A percentile compares a stretch with the other conserved stretches of the same genome.
Evolutionary conservation across 2,113 vertebrate genomes (phyloP).

Genomic region (Setophaga coronata): DNA sequence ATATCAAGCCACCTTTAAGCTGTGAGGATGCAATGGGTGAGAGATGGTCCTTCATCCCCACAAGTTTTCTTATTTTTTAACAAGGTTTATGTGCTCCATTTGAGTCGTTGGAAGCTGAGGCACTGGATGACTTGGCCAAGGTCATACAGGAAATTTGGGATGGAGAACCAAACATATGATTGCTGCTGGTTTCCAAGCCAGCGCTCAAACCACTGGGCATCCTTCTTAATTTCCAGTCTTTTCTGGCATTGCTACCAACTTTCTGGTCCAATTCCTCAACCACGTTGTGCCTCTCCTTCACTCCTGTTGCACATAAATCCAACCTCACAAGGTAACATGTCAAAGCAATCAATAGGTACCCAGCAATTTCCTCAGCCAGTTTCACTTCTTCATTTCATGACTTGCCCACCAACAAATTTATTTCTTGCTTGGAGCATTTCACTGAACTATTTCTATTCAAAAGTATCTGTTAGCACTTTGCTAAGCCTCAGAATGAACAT

Average conservation of each 20-base stretch:
- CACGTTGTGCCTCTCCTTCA: not conserved
- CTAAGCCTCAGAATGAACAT: conserved; percentile 18
- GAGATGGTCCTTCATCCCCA: not conserved
- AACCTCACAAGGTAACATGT: not conserved
- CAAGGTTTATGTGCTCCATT: not conserved
- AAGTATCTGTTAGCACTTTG: conserved; percentile 45
- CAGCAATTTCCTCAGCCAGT: not conserved
- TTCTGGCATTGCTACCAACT: not conserved
- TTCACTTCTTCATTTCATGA: conserved; percentile 5
- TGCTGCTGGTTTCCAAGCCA: not conserved
- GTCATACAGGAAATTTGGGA: conserved; percentile 14
- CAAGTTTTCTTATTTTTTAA: not conserved
- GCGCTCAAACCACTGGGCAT: not conserved
- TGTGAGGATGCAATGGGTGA: not conserved
- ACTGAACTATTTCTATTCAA: not conserved
- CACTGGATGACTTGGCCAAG: not conserved
- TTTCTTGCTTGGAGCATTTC: conserved; percentile 17
- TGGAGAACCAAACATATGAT: conserved; percentile 33
- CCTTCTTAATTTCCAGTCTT: conserved; percentile 41
- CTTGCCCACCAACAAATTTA: not conserved
- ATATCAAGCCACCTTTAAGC: not conserved
- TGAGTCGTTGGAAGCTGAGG: not conserved
- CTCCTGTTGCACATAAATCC: not conserved
- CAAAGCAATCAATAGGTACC: not conserved
- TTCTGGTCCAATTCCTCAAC: not conserved